Percentiles rank a stretch among this genome's conserved stretches.
phyloP scores from a whole-genome alignment of 1,140 invertebrate genomes.

The Bombus turneri region DNA sequence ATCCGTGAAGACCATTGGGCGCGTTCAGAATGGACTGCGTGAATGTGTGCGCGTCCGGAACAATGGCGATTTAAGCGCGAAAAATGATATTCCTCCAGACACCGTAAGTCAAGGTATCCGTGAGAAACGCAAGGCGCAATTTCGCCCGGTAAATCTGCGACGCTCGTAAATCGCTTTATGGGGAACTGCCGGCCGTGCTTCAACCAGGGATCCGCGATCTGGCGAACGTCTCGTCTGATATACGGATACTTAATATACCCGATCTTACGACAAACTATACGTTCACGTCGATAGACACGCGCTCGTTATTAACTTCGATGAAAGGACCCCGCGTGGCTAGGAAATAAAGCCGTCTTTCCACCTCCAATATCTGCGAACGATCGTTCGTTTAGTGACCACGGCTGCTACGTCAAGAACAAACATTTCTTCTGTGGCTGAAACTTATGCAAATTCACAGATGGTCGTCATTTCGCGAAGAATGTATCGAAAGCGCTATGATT shows the following conservation, averaged over 20 bases:
- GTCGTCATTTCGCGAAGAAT: neutral
- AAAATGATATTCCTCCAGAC: conserved; percentile 65
- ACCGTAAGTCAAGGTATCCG: conserved; percentile 62
- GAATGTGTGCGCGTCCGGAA: neutral
- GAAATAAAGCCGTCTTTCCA: conserved; percentile 29
- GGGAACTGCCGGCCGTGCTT: conserved; percentile 26
- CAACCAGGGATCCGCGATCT: conserved; percentile 8
- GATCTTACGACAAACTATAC: conserved; percentile 46
- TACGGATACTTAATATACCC: conserved; percentile 53
- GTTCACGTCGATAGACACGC: conserved; percentile 44
- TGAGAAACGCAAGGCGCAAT: conserved; percentile 58
- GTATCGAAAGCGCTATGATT: neutral
- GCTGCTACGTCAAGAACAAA: neutral
- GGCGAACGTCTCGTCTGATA: conserved; percentile 18
- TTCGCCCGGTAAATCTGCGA: conserved; percentile 67
- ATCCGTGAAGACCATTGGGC: neutral
- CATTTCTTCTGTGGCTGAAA: too few relatives aligned
- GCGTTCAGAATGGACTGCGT: neutral
- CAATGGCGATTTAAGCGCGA: conserved; percentile 60
- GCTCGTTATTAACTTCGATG: conserved; percentile 50
- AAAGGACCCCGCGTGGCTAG: conserved; percentile 1
- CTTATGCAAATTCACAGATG: neutral
- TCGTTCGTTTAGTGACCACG: conserved; percentile 19
- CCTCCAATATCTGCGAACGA: conserved; percentile 28
- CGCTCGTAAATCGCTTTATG: conserved; percentile 69